Conservation (phyloP, 1,140 invertebrate genomes). For the Nomia melanderi region DNA sequence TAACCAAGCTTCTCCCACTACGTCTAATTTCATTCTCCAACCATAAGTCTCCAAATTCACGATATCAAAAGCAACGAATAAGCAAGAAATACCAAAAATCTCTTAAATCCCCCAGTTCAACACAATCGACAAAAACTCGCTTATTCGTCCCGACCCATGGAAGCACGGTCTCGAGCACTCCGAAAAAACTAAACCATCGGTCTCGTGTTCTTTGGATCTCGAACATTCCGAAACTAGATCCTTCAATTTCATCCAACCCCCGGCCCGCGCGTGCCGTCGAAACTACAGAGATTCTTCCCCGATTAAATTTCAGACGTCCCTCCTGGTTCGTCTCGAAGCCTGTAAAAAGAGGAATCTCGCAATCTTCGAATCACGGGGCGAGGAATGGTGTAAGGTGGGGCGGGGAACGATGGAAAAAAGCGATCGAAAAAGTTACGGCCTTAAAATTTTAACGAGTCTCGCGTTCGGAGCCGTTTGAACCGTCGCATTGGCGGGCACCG, state of each 20-base stretch:
- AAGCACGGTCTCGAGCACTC: too few species aligned
- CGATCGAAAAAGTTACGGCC: constrained; percentile 7
- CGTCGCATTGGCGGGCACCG: neutral
- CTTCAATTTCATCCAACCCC: neutral
- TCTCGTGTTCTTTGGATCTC: neutral
- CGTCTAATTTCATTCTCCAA: too few species aligned
- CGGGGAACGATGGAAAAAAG: neutral
- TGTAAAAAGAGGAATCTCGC: neutral
- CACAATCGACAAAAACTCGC: too few species aligned
- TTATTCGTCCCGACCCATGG: too few species aligned
- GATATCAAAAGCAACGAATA: too few species aligned
- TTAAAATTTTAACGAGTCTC: constrained; percentile 45
- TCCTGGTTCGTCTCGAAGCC: neutral
- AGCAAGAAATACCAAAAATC: too few species aligned
- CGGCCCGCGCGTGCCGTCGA: too few species aligned
- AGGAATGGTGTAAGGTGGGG: neutral
- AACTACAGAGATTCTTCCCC: too few species aligned
- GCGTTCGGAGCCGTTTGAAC: neutral
- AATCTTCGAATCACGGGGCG: constrained; percentile 5
- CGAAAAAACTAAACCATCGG: neutral
- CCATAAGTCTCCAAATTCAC: too few species aligned
- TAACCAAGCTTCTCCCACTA: too few species aligned
- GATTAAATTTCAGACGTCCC: neutral
- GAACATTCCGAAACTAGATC: neutral
- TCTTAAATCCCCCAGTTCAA: too few species aligned